These are phyloP conservation scores for Tadarida brasiliensis DNA, from an alignment of 2,797 vertebrate genomes.

Conservation along the genomic window DNA sequence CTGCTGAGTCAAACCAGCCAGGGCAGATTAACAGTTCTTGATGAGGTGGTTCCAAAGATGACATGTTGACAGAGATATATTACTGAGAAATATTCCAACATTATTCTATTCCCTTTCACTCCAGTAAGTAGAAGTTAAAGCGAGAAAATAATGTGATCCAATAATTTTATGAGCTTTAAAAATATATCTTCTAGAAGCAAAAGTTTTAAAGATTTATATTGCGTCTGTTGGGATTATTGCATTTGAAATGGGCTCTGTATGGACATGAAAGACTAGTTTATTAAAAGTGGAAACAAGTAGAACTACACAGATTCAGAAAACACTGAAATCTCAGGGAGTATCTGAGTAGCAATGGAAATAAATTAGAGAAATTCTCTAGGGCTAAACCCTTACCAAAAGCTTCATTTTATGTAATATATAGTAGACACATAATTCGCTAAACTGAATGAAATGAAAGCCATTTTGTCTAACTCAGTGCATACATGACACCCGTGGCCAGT, in stretches of 20 bases:
- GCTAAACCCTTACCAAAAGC: neutral
- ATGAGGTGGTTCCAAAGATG: neutral
- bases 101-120: neutral
- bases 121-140: neutral
- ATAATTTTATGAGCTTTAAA: neutral
- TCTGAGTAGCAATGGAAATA: neutral
- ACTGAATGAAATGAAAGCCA: neutral
- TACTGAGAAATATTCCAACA: neutral
- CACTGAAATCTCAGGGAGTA: neutral
- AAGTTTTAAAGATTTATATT: neutral
- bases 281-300: neutral
- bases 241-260: neutral
- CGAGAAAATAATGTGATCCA: neutral
- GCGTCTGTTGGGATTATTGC: neutral
- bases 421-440: neutral
- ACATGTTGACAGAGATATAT: neutral
- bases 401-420: neutral
- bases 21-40: neutral
- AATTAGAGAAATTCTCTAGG: neutral
- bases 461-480: constrained; percentile 6
- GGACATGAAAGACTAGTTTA: neutral
- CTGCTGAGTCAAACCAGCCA: no score
- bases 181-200: neutral
- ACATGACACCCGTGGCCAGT: no score
- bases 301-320: neutral